phyloP scores from a whole-genome alignment of 2,888 invertebrate species.

The Elmis aenea region DNA sequence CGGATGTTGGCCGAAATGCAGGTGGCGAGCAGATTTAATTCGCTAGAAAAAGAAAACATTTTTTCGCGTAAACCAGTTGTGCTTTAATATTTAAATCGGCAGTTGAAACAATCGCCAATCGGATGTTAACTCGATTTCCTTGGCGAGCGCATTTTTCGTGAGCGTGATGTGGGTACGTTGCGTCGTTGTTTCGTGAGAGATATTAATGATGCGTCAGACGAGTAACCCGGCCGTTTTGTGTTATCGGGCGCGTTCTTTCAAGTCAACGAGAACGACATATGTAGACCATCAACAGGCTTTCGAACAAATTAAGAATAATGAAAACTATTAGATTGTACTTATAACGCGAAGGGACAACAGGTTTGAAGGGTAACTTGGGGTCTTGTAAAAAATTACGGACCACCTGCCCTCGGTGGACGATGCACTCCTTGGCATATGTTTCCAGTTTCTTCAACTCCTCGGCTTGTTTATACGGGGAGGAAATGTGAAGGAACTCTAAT shows the following conservation, averaged over 20 bases:
- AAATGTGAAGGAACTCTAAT: constrained; percentile 24
- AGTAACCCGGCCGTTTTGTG: constrained; percentile 6
- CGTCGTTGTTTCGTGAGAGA: too few relatives aligned
- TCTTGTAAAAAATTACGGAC: constrained; percentile 25
- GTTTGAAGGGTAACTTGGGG: constrained; percentile 24
- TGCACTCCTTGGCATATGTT: constrained; percentile 34
- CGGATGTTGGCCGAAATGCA: too few relatives aligned
- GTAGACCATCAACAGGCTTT: constrained; percentile 17
- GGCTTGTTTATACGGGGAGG: constrained; percentile 25
- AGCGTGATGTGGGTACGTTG: too few relatives aligned
- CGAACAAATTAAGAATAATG: constrained; percentile 26
- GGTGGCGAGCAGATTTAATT: too few relatives aligned
- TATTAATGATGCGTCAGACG: too few relatives aligned
- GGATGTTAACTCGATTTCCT: too few relatives aligned
- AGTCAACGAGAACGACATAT: constrained; percentile 16
- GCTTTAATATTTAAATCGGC: too few relatives aligned
- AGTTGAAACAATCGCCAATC: too few relatives aligned
- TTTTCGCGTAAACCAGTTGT: too few relatives aligned
- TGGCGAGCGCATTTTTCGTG: too few relatives aligned
- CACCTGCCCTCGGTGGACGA: constrained; percentile 30
- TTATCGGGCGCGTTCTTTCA: too few relatives aligned
- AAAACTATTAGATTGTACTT: constrained; percentile 24
- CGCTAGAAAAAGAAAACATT: too few relatives aligned
- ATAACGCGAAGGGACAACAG: constrained; percentile 23
- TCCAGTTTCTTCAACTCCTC: constrained; percentile 34